Base-by-base conservation (phyloP, 2,797 vertebrate species). In the Hypotaenidia okinawae region DNA sequence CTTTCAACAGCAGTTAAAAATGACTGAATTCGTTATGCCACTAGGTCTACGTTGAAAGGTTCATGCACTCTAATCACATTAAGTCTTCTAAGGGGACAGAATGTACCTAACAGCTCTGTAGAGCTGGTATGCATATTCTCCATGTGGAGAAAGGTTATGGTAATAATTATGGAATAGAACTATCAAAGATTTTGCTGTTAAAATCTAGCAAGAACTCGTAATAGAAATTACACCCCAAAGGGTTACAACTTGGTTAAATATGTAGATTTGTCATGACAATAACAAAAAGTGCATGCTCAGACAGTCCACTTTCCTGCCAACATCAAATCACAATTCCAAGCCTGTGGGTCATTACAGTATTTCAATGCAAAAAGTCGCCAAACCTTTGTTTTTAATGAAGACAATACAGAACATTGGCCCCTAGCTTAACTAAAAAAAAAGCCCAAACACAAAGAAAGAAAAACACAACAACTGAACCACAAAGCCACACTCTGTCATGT, bases 261-360 rank as follows among this genome's bases (percentile, higher is more conserved):
- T 16, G 32, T 91, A 86, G 58, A 90, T 78, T 91, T 93, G 72
- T 75, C 58, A 78, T 33, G 81, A 80, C 94, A 93, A 81, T 86
- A 94, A 94, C 82, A 91, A 84, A 92, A 94, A 95, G 55, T 76
- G 88, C 66, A 93, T 91, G 94, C 55, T 94, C 24, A 80, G 85
- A n/a, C 73, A 94, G 58, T 64, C 33, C n/a, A 28, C n/a, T 94
- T 85, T 81, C 54, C 59, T 94, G 94, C 85, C 87, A 95, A 93
- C 63, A 88, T 24, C 35, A 86, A 93, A 94, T 73, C 63, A 73
- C 66, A 78, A 59, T 73, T 94, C 69, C 91, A 91, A 93, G 85
- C 27, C 69, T 94, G 90, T 88, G 88, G 94, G 85, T 93, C 58
- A 81, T 89, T 92, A 54, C 68, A 91, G 23, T 32, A 69, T 86